A percentile compares a stretch with the other conserved stretches of the same genome.
These are phyloP conservation scores for Steatocranus sp. DNA, from an alignment of 2,797 vertebrate species.

Conservation along the genomic window DNA sequence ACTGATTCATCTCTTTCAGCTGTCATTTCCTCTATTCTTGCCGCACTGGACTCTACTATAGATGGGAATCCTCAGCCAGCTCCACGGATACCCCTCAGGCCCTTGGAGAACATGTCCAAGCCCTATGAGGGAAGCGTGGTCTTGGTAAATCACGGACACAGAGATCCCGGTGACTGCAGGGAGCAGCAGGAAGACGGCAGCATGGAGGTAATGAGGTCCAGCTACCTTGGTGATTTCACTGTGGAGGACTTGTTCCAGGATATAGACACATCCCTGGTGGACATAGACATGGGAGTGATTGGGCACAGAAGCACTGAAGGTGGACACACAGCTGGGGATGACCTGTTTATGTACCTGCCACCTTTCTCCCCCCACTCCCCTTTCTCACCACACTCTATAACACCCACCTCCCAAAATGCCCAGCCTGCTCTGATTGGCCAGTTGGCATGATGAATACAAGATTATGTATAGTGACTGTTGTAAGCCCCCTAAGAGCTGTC, in stretches of 20 bases:
- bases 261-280: conserved; percentile 77
- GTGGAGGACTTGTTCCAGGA: conserved; percentile 81
- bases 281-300: conserved; percentile 60
- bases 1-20: conserved; percentile 78
- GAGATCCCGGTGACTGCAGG: conserved; percentile 4
- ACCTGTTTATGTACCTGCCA: conserved; percentile 57
- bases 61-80: conserved; percentile 49
- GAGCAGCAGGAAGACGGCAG: conserved; percentile 49
- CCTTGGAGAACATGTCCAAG: conserved; percentile 62
- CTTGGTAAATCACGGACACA: conserved; percentile 11
- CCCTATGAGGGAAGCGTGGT: neutral
- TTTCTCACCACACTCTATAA: conserved; percentile 23
- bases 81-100: conserved; percentile 55
- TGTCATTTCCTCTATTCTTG: conserved; percentile 79
- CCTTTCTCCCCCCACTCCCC: conserved; percentile 37
- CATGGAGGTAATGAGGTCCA: conserved; percentile 67
- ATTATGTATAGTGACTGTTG: neutral
- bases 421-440: neutral
- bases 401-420: neutral
- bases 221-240: conserved; percentile 68
- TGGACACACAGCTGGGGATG: conserved; percentile 16
- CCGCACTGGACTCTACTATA: conserved; percentile 65
- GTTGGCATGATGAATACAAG: neutral
- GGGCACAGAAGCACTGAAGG: conserved; percentile 26
- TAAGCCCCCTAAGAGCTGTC: neutral